phyloP scores from a whole-genome alignment of 2,797 vertebrate genomes.

The Enteromius afrohamiltoni region DNA sequence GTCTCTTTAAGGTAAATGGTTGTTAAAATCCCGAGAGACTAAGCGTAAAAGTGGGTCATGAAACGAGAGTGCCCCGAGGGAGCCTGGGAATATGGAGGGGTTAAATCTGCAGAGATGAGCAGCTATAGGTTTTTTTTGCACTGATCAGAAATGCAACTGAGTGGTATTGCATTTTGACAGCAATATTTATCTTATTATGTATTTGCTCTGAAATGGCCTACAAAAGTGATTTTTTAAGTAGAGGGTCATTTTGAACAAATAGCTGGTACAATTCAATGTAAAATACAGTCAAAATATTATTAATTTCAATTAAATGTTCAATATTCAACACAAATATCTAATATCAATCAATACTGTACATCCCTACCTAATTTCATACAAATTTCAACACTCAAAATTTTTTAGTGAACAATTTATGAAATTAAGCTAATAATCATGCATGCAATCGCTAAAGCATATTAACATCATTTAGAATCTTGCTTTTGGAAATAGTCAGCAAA shows the following conservation, averaged over 20 bases:
- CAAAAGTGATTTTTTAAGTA: background rate
- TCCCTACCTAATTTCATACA: background rate
- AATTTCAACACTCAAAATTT: background rate
- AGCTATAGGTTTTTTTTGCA: background rate
- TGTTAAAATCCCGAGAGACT: conserved; percentile 42
- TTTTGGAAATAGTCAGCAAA: background rate
- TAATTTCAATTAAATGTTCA: background rate
- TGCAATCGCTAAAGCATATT: background rate
- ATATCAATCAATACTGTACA: background rate
- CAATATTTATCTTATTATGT: background rate
- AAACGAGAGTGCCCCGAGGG: conserved; percentile 51
- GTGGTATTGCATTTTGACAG: background rate
- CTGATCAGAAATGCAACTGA: background rate
- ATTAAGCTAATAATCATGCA: background rate
- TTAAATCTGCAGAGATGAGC: conserved; percentile 47
- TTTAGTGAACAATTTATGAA: background rate
- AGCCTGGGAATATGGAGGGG: conserved; percentile 35
- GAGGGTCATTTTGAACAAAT: background rate
- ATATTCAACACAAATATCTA: background rate
- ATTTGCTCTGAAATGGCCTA: background rate
- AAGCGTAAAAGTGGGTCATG: conserved; percentile 58
- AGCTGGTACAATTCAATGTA: background rate
- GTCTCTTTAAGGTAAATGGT: conserved; percentile 55
- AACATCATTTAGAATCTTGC: background rate
- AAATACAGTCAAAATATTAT: background rate